Conservation (phyloP, 1,140 invertebrate species). For the Antheraea mylitta region DNA sequence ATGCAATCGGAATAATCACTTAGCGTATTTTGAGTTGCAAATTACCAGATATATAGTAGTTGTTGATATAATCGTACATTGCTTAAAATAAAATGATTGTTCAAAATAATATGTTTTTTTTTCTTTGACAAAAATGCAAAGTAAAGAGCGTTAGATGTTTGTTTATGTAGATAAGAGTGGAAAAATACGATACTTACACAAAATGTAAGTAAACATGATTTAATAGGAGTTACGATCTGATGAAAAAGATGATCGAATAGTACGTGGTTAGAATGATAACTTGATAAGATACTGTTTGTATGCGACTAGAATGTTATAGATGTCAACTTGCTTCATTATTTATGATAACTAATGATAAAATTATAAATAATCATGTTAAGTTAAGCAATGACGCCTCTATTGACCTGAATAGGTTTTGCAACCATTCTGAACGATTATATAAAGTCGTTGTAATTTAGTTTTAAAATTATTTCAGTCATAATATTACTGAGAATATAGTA, state of each 20-base stretch:
- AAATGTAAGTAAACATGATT: slow-evolving; percentile 11
- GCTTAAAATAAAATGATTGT: too few species aligned
- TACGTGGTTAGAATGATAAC: slow-evolving; percentile 13
- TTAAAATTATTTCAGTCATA: background rate
- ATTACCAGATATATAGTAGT: too few species aligned
- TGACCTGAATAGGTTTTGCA: slow-evolving; percentile 7
- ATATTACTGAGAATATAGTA: background rate
- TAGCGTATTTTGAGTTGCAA: too few species aligned
- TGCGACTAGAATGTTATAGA: background rate
- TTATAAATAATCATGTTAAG: background rate
- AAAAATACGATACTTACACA: slow-evolving; percentile 10
- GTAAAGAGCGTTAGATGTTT: background rate
- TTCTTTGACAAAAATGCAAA: background rate
- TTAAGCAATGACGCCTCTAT: background rate
- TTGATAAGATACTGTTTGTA: slow-evolving; percentile 10
- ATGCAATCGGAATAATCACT: too few species aligned
- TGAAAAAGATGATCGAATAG: slow-evolving; percentile 19
- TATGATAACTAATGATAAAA: background rate
- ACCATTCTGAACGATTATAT: background rate
- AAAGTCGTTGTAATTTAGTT: background rate
- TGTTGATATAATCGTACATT: too few species aligned
- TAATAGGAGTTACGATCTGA: slow-evolving; percentile 17
- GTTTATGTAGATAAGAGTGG: background rate
- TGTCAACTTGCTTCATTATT: background rate
- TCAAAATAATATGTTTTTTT: background rate